Evolutionary conservation across 2,888 invertebrate species (phyloP).

Genomic region (Sarcophaga variegata): DNA sequence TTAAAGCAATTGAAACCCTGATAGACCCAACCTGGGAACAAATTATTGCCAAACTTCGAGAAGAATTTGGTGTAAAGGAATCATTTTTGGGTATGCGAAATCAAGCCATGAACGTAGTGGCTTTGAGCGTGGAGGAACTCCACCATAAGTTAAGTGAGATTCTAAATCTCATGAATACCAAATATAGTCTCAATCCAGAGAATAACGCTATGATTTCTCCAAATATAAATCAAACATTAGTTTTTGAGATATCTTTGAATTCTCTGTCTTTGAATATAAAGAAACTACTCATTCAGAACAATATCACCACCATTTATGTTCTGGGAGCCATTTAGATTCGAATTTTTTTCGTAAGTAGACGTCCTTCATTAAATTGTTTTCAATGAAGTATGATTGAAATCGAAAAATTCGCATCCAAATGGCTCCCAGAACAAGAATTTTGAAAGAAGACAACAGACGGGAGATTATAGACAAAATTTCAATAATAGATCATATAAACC

Average conservation of each 20-base stretch:
- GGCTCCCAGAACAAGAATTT: not conserved
- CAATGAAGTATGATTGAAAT: too few relatives aligned
- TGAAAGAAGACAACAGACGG: not conserved
- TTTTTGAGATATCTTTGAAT: constrained; percentile 59
- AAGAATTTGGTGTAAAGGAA: constrained; percentile 61
- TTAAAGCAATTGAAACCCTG: not conserved
- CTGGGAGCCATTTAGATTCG: too few relatives aligned
- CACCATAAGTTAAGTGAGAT: constrained; percentile 10
- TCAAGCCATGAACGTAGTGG: constrained; percentile 47
- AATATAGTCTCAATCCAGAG: constrained; percentile 2
- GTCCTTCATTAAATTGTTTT: not conserved
- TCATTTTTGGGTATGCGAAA: constrained; percentile 50
- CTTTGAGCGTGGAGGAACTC: constrained; percentile 37
- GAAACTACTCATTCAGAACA: constrained; percentile 55
- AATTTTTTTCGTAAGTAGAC: too few relatives aligned
- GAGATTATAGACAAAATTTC: not conserved
- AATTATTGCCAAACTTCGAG: constrained; percentile 47
- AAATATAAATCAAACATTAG: constrained; percentile 46
- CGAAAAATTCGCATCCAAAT: not conserved
- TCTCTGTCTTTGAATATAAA: constrained; percentile 51
- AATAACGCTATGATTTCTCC: constrained; percentile 45
- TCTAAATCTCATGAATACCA: not conserved
- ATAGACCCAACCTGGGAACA: constrained; percentile 30
- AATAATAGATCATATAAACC: not conserved
- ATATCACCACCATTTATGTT: constrained; percentile 42